phyloP scores from a whole-genome alignment of 2,888 invertebrate species.

The Ornithoptera alexandrae region DNA sequence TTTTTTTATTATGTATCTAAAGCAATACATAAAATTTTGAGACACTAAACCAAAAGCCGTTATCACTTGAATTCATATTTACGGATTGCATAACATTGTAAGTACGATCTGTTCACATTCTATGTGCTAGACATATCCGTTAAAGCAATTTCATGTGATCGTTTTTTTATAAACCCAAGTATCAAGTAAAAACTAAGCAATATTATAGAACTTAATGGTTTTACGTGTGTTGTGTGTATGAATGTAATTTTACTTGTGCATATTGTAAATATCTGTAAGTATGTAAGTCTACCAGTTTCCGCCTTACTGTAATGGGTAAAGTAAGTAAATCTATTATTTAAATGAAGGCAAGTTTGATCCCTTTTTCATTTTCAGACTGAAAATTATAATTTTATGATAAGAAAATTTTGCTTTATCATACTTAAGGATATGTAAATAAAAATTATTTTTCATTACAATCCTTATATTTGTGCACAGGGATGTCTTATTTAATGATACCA shows the following conservation, averaged over 20 bases:
- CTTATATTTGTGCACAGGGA: neutral
- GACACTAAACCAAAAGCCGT: neutral
- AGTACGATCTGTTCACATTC: neutral
- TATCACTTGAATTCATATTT: neutral
- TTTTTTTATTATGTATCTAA: too few relatives aligned
- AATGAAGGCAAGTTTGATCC: neutral
- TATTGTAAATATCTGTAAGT: slow-evolving; percentile 73
- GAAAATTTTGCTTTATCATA: neutral
- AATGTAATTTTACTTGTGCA: slow-evolving; percentile 62
- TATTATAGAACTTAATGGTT: slow-evolving; percentile 53
- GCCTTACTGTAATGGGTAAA: slow-evolving; percentile 69
- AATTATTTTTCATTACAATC: neutral
- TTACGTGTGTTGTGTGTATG: slow-evolving; percentile 54
- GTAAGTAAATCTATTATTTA: slow-evolving; percentile 44
- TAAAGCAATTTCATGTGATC: slow-evolving; percentile 57
- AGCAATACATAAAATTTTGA: neutral
- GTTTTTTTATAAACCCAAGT: slow-evolving; percentile 45
- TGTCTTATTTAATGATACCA: neutral
- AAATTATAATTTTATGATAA: neutral
- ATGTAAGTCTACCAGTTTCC: slow-evolving; percentile 59
- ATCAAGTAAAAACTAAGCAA: slow-evolving; percentile 52
- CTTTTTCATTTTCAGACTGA: neutral
- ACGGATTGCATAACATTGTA: neutral
- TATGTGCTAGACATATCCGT: slow-evolving; percentile 57
- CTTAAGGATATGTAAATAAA: neutral